phyloP scores from a whole-genome alignment of 2,797 vertebrate genomes.

The Megalops cyprinoides region DNA sequence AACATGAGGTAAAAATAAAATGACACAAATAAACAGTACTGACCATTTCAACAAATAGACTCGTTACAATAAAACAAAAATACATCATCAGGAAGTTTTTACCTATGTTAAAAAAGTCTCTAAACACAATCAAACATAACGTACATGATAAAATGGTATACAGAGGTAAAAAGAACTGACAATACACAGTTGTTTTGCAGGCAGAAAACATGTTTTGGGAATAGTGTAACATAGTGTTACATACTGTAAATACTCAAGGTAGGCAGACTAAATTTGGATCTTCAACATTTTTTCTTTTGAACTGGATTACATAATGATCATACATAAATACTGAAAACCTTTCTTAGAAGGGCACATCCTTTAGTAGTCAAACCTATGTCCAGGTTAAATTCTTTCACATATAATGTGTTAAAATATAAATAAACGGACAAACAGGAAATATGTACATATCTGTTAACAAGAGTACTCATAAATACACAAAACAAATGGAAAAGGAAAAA shows the following conservation, averaged over 20 bases:
- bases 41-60: too few relatives aligned
- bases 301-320: slow-evolving; percentile 10
- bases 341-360: slow-evolving; percentile 41
- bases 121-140: not conserved
- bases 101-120: not conserved
- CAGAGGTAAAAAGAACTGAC: not conserved
- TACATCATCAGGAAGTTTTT: not conserved
- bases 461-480: not conserved
- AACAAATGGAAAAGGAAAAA: not conserved
- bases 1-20: slow-evolving; percentile 42
- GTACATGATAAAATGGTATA: not conserved
- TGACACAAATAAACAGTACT: not conserved
- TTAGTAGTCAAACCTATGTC: slow-evolving; percentile 38
- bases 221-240: too few relatives aligned
- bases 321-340: slow-evolving; percentile 32
- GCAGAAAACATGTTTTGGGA: not conserved
- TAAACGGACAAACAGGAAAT: slow-evolving; percentile 43
- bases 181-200: not conserved
- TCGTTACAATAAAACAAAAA: slow-evolving; percentile 16
- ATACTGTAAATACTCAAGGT: slow-evolving; percentile 27
- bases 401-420: slow-evolving; percentile 36
- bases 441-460: slow-evolving; percentile 30
- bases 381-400: slow-evolving; percentile 46
- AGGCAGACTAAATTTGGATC: slow-evolving; percentile 38
- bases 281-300: slow-evolving; percentile 28